A percentile compares a stretch with the other conserved stretches of the same genome.
These are phyloP conservation scores for Dasypus novemcinctus DNA, from an alignment of 2,113 vertebrate genomes.

Conservation along the genomic window DNA sequence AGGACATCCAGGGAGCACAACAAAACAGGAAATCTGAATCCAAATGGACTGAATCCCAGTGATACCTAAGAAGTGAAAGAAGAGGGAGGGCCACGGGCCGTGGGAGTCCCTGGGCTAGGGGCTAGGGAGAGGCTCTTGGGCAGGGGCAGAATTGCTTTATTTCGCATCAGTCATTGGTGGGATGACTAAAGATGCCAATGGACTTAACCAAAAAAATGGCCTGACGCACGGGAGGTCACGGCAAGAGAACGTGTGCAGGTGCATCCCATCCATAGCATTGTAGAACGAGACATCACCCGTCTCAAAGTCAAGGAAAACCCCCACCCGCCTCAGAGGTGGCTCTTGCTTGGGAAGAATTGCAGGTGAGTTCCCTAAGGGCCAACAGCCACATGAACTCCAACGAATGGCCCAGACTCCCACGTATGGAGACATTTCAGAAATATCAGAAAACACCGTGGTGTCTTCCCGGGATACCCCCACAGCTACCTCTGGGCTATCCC, in stretches of 20 bases:
- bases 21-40: not conserved
- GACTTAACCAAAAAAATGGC: conserved; percentile 53
- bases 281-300: conserved; percentile 25
- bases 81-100: not conserved
- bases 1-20: not conserved
- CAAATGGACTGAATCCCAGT: not conserved
- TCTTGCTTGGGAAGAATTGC: not conserved
- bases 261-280: not conserved
- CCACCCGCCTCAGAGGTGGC: not conserved
- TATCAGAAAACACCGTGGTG: not conserved
- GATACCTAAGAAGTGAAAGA: not conserved
- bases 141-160: not conserved
- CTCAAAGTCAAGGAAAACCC: conserved; percentile 12
- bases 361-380: not conserved
- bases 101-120: not conserved
- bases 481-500: not conserved
- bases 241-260: conserved; percentile 10
- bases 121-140: not conserved
- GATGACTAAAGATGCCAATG: conserved; percentile 25
- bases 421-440: not conserved
- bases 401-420: conserved; percentile 33
- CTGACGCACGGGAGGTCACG: not conserved
- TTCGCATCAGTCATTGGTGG: not conserved
- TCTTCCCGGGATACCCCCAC: conserved; percentile 54
- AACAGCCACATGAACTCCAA: not conserved